Evolutionary conservation across 2,113 vertebrate species (phyloP).

Genomic region (Hepsetus odoe): DNA sequence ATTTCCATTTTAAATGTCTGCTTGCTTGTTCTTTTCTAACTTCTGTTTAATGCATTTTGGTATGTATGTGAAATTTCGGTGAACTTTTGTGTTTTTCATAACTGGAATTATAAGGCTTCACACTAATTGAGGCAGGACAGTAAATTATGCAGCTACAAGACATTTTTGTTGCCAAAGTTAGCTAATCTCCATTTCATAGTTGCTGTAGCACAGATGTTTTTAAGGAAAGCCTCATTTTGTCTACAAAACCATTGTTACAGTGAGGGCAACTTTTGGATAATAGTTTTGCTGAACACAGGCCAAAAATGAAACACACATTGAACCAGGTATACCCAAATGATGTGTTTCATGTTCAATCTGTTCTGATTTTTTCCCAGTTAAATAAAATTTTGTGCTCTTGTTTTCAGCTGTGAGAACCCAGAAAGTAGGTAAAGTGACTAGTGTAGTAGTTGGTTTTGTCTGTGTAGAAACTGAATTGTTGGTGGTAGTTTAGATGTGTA

Average conservation of each 20-base stretch:
- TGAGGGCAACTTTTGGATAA: not conserved
- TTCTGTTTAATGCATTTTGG: slow-evolving; percentile 53
- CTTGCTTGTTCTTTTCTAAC: slow-evolving; percentile 54
- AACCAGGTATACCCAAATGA: not conserved
- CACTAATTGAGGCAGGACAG: slow-evolving; percentile 64
- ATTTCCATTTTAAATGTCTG: slow-evolving; percentile 42
- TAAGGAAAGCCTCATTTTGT: not conserved
- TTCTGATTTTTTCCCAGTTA: not conserved
- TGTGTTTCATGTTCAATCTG: slow-evolving; percentile 4
- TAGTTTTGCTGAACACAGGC: not conserved
- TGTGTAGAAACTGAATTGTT: slow-evolving; percentile 16
- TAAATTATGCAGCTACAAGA: slow-evolving; percentile 14
- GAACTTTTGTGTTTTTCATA: slow-evolving; percentile 51
- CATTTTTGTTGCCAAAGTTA: slow-evolving; percentile 43
- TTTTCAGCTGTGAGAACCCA: not conserved
- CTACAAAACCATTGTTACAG: not conserved
- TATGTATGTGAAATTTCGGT: slow-evolving; percentile 20
- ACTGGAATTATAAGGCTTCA: slow-evolving; percentile 71
- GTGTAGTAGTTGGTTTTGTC: slow-evolving; percentile 18
- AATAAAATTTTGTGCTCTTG: not conserved
- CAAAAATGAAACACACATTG: not conserved
- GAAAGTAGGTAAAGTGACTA: not conserved
- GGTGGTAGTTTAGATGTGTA: not conserved
- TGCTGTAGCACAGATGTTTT: slow-evolving; percentile 4
- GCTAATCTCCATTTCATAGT: slow-evolving; percentile 10